Percentiles rank a stretch among this genome's conserved stretches.
These are phyloP conservation scores for Python bivittatus DNA, from an alignment of 2,113 vertebrate species.

Conservation along the genomic window DNA sequence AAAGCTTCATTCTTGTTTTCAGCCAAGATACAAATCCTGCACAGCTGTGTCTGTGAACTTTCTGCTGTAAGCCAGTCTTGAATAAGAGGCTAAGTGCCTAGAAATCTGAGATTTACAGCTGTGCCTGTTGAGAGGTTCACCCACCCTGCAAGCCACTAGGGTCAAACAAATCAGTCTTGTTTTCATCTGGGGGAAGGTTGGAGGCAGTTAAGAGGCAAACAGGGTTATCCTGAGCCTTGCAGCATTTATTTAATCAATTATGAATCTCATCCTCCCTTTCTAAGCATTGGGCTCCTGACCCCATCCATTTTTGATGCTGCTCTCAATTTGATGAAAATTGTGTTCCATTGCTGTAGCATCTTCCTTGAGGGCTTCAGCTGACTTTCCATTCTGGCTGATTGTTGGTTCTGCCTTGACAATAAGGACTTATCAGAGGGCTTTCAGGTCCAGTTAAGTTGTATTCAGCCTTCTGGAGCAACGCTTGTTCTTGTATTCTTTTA, in stretches of 20 bases:
- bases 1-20: neutral
- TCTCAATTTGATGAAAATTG: neutral
- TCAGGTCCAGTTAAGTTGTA: neutral
- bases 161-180: neutral
- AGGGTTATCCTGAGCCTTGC: neutral
- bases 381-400: neutral
- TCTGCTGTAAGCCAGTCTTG: neutral
- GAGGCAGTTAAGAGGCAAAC: neutral
- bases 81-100: neutral
- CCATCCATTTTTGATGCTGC: neutral
- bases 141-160: neutral
- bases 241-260: neutral
- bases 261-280: neutral
- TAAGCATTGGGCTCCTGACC: neutral
- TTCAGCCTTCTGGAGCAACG: neutral
- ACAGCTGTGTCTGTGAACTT: neutral
- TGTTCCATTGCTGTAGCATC: neutral
- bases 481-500: neutral
- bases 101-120: neutral
- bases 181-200: neutral
- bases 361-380: neutral
- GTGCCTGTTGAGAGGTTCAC: neutral
- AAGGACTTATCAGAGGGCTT: neutral
- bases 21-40: neutral
- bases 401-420: neutral